Base-by-base conservation (phyloP, 2,797 vertebrate species). In the Paguma larvata region DNA sequence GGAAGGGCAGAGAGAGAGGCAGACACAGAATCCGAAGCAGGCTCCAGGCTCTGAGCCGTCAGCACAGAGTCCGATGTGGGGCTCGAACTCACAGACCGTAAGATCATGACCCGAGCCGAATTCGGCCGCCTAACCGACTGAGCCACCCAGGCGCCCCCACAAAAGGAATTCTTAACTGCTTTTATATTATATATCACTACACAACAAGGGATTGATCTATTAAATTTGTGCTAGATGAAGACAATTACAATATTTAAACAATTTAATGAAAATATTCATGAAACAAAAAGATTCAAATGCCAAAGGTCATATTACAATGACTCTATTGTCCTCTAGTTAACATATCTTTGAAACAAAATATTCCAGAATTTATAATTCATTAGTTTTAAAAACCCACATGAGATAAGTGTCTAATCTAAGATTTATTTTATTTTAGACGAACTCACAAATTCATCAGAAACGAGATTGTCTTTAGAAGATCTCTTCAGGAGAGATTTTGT, bases 401-500 rank as follows among this genome's bases (percentile, higher is more conserved):
- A 80, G 11, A 23, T 27, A 59, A 5, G 0, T 48, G 1, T 86
- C 63, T 97, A 85, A 97, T 18, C 11, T 19, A 34, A 16, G 2
- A 14, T 96, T 89, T 85, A 0, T 95, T 98, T 97, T 32, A 97
- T 99, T 98, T 83, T 98, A 99, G 99, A 99, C 98, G 99, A 99
- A 96, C 99, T 98, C 0, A 99, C 99, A 95, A 99, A 99, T 95
- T 99, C 99, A 15, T 99, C 99, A 94, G 99, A 99, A 99, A 99
- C 99, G 80, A 99, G 99, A 96, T 97, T 99, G 97, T 99, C 99
- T 0, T 99, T 99, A 98, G 99, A 99, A 95, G 99, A 99, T 97
- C 99, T 99, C 79, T 99, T 99, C 98, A 99, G 99, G 92, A 98
- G 99, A 41, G 99, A 99, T 25, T 99, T 99, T 95, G 23, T 98